These are phyloP conservation scores for Proterorhinus semilunaris DNA, from an alignment of 2,113 vertebrate genomes.

Conservation along the genomic window DNA sequence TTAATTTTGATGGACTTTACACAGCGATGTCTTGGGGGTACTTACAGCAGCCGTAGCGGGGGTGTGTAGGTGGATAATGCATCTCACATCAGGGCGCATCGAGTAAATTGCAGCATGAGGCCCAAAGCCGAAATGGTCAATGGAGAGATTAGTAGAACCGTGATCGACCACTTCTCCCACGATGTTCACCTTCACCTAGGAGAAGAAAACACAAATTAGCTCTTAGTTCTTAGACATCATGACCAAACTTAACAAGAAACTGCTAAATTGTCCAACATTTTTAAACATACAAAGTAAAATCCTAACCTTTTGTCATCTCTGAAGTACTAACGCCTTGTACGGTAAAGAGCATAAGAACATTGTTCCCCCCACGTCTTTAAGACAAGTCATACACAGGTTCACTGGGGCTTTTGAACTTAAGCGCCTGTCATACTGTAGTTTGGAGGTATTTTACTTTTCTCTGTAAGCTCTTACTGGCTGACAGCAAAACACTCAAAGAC, in stretches of 20 bases:
- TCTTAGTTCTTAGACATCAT: too few species aligned
- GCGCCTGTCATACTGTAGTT: background rate
- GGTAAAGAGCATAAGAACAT: too few species aligned
- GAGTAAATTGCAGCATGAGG: constrained; percentile 94
- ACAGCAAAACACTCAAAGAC: constrained; percentile 1
- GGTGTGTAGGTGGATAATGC: constrained; percentile 90
- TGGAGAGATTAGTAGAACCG: constrained; percentile 83
- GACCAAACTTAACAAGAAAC: too few species aligned
- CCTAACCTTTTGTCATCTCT: too few species aligned
- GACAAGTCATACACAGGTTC: background rate
- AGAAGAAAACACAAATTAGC: constrained; percentile 4
- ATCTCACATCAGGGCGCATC: constrained; percentile 89
- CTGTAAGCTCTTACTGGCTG: background rate
- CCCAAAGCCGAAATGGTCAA: constrained; percentile 87
- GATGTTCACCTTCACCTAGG: constrained; percentile 94
- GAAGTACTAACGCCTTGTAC: too few species aligned
- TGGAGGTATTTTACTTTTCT: constrained; percentile 1
- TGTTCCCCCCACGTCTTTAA: too few species aligned
- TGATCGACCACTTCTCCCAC: constrained; percentile 94
- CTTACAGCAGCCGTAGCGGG: constrained; percentile 91
- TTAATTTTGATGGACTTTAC: constrained; percentile 21
- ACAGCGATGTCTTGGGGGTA: constrained; percentile 37
- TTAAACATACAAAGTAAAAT: too few species aligned
- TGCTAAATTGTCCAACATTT: too few species aligned
- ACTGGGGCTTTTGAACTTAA: background rate